phyloP scores from a whole-genome alignment of 2,888 invertebrate species.

The Tipula unca region DNA sequence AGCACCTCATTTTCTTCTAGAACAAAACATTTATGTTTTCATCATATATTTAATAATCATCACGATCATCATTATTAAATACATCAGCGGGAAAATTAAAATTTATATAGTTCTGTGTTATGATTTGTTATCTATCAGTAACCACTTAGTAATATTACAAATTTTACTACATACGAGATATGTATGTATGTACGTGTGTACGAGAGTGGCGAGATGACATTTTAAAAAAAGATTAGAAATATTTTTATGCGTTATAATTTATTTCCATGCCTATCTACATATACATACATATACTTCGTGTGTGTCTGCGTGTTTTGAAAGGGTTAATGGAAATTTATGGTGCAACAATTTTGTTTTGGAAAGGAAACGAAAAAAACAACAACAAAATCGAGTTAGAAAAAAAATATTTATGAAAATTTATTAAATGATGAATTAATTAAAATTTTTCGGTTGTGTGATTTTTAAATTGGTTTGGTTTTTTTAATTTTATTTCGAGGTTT shows the following conservation, averaged over 20 bases:
- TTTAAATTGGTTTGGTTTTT: neutral
- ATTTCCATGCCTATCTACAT: neutral
- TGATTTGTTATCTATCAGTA: neutral
- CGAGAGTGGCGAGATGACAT: neutral
- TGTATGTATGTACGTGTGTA: neutral
- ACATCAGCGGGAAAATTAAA: neutral
- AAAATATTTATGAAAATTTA: neutral
- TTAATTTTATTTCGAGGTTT: neutral
- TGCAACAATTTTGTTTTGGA: neutral
- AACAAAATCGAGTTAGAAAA: neutral
- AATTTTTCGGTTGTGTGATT: slow-evolving; percentile 1
- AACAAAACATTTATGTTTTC: neutral
- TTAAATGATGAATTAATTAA: neutral
- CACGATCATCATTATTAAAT: neutral
- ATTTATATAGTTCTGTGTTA: neutral
- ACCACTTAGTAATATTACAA: neutral
- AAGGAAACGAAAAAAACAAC: neutral
- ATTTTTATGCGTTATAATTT: neutral
- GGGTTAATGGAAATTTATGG: neutral
- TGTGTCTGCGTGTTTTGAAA: neutral
- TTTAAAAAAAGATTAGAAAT: neutral
- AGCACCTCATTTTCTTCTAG: neutral
- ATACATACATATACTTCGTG: neutral
- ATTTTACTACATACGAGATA: neutral
- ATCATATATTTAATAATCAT: neutral